phyloP scores from a whole-genome alignment of 1,140 invertebrate species.

The Phenacoccus solenopsis region DNA sequence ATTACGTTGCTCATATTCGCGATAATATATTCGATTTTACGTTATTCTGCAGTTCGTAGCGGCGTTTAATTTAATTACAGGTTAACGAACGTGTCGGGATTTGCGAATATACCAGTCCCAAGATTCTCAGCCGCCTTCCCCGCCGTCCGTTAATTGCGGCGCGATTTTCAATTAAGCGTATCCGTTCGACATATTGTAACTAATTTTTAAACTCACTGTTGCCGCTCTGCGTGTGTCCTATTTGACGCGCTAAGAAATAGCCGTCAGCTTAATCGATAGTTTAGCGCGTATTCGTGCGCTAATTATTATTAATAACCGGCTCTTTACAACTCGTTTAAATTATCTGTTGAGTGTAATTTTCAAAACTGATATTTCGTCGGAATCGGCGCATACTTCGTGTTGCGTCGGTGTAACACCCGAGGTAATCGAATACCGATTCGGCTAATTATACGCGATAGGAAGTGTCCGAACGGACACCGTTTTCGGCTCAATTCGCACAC shows the following conservation, averaged over 20 bases:
- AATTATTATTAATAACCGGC: neutral
- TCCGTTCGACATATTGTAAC: neutral
- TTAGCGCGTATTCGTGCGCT: neutral
- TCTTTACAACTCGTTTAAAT: neutral
- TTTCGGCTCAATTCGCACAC: too few relatives aligned
- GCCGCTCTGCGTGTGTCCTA: neutral
- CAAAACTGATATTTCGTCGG: neutral
- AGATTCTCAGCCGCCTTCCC: neutral
- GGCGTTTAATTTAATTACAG: neutral
- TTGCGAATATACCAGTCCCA: neutral
- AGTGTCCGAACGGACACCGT: too few relatives aligned
- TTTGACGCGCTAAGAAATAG: neutral
- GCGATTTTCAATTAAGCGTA: neutral
- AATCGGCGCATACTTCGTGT: too few relatives aligned
- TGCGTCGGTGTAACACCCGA: too few relatives aligned
- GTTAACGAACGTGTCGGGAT: neutral
- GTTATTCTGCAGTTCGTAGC: too few relatives aligned
- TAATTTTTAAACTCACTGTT: slow-evolving; percentile 3
- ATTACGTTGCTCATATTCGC: neutral
- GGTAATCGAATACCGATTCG: too few relatives aligned
- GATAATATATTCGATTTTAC: neutral
- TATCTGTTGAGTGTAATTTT: neutral
- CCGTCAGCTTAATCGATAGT: neutral
- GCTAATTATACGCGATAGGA: too few relatives aligned
- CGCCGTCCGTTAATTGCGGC: neutral